Conservation (phyloP, 2,888 invertebrate genomes). For the Heliconius hortense region DNA sequence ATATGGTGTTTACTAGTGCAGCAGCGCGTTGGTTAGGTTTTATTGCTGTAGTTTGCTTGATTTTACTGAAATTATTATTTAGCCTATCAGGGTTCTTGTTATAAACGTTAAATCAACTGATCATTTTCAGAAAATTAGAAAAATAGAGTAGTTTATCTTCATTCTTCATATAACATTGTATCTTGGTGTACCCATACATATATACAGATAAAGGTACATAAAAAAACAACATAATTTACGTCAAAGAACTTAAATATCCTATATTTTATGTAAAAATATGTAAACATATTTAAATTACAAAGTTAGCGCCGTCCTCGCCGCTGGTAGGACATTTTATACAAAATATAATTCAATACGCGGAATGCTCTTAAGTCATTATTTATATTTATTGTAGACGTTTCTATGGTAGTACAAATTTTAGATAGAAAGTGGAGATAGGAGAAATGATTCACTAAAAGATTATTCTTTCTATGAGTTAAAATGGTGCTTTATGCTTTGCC, state of each 20-base stretch:
- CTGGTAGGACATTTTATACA: not conserved
- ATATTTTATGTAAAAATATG: constrained; percentile 5
- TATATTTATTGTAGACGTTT: not conserved
- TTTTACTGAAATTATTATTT: not conserved
- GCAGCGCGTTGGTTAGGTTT: not conserved
- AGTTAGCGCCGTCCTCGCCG: not conserved
- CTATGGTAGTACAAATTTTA: not conserved
- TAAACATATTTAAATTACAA: constrained; percentile 6
- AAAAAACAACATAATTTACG: not conserved
- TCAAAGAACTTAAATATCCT: not conserved
- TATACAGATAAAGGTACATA: not conserved
- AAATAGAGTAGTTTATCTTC: not conserved
- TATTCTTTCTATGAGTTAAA: too few relatives aligned
- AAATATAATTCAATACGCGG: not conserved
- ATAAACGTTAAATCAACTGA: not conserved
- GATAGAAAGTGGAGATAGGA: not conserved
- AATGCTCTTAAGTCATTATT: not conserved
- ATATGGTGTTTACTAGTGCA: not conserved
- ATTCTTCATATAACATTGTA: not conserved
- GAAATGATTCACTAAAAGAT: too few relatives aligned
- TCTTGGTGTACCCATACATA: not conserved
- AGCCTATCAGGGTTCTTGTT: not conserved
- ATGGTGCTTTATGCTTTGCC: too few relatives aligned
- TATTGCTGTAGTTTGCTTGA: not conserved
- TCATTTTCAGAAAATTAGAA: not conserved